phyloP scores from a whole-genome alignment of 2,797 vertebrate species.

The Acanthurus leucopareius region DNA sequence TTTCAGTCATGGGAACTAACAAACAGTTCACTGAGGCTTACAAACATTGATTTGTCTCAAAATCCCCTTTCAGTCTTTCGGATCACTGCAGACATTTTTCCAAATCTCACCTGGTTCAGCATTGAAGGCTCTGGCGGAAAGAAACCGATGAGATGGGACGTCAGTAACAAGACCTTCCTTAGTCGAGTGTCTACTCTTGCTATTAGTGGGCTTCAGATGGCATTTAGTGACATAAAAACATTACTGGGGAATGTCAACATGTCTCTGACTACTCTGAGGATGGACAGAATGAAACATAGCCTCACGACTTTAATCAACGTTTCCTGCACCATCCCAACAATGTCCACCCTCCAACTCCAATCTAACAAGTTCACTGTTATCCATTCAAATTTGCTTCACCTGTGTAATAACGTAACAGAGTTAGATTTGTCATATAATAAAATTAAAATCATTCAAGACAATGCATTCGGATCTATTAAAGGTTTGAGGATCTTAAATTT shows the following conservation, averaged over 20 bases:
- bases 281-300: conserved; percentile 67
- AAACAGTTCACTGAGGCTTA: conserved; percentile 65
- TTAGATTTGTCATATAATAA: conserved; percentile 64
- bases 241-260: conserved; percentile 72
- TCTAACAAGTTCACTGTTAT: conserved; percentile 65
- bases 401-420: conserved; percentile 65
- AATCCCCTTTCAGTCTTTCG: conserved; percentile 72
- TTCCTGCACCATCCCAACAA: conserved; percentile 79
- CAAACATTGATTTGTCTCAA: conserved; percentile 67
- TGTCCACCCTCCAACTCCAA: conserved; percentile 70
- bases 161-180: conserved; percentile 68
- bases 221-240: conserved; percentile 35
- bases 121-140: conserved; percentile 39
- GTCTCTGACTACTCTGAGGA: conserved; percentile 64
- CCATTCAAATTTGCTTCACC: conserved; percentile 43
- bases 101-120: conserved; percentile 67
- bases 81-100: conserved; percentile 72
- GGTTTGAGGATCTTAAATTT: conserved; percentile 65
- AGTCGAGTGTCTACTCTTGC: conserved; percentile 69
- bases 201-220: conserved; percentile 67
- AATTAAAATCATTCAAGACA: conserved; percentile 41
- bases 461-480: conserved; percentile 56
- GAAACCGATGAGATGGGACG: conserved; percentile 43
- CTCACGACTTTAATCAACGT: conserved; percentile 66
- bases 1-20: conserved; percentile 75